These are phyloP conservation scores for Phylloscopus collybita DNA, from an alignment of 2,797 vertebrate species.

Conservation along the genomic window DNA sequence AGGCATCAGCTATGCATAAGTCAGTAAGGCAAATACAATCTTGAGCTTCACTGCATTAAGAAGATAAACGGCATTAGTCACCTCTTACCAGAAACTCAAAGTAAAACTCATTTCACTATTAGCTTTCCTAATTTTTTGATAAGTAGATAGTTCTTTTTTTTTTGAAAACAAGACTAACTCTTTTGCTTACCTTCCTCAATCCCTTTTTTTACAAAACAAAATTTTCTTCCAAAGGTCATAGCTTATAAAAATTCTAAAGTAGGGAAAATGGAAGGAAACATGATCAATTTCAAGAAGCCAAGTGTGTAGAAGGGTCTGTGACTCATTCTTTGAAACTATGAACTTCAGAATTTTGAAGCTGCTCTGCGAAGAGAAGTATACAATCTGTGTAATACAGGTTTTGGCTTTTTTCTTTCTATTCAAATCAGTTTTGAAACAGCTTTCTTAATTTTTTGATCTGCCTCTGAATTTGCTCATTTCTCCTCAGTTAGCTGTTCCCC, in stretches of 20 bases:
- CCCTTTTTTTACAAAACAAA: neutral
- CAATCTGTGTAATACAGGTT: neutral
- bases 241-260: neutral
- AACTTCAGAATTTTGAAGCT: neutral
- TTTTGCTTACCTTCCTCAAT: neutral
- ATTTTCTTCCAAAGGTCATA: neutral
- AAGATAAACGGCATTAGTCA: neutral
- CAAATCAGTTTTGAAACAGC: neutral
- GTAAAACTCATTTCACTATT: neutral
- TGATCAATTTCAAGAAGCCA: neutral
- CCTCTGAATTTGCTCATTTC: neutral
- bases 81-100: neutral
- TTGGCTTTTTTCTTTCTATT: neutral
- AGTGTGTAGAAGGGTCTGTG: neutral
- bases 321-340: neutral
- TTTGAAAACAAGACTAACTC: neutral
- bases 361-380: neutral
- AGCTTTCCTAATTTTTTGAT: neutral
- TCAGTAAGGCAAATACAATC: neutral
- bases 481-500: neutral
- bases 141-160: neutral
- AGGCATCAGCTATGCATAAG: neutral
- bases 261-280: neutral
- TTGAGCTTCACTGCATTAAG: neutral
- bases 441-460: neutral